phyloP scores from a whole-genome alignment of 2,113 vertebrate species.

The Tonatia bakeri region DNA sequence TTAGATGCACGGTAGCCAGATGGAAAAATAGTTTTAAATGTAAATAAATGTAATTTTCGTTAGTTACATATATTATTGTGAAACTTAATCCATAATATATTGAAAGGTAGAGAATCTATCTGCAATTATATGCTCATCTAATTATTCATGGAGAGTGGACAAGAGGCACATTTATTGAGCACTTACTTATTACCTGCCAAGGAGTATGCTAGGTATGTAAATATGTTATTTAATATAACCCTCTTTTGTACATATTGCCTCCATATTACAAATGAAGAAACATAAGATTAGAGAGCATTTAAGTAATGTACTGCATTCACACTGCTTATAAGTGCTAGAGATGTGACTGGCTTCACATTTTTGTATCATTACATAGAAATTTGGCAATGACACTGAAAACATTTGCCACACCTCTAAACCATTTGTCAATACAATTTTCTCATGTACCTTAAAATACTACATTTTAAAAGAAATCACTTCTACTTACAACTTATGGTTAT shows the following conservation, averaged over 20 bases:
- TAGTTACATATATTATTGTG: neutral
- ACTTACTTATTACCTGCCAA: neutral
- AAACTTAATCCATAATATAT: neutral
- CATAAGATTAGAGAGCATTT: neutral
- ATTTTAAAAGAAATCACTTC: slow-evolving; percentile 55
- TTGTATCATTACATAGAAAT: neutral
- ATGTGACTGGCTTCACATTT: neutral
- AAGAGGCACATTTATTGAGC: neutral
- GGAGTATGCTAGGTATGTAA: neutral
- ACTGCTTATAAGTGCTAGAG: neutral
- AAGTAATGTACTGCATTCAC: neutral
- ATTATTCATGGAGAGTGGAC: neutral
- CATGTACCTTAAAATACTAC: neutral
- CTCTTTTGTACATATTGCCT: neutral
- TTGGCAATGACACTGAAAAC: neutral
- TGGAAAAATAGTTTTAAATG: neutral
- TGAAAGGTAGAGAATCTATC: neutral
- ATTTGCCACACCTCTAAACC: neutral
- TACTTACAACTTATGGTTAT: slow-evolving; percentile 98
- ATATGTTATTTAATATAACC: neutral
- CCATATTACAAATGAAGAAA: neutral
- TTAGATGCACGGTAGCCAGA: neutral
- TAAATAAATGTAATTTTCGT: neutral
- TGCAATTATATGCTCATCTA: neutral
- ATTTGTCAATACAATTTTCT: neutral